These are phyloP conservation scores for Halcyon smyrnensis DNA, from an alignment of 2,797 vertebrate genomes.

Conservation along the genomic window DNA sequence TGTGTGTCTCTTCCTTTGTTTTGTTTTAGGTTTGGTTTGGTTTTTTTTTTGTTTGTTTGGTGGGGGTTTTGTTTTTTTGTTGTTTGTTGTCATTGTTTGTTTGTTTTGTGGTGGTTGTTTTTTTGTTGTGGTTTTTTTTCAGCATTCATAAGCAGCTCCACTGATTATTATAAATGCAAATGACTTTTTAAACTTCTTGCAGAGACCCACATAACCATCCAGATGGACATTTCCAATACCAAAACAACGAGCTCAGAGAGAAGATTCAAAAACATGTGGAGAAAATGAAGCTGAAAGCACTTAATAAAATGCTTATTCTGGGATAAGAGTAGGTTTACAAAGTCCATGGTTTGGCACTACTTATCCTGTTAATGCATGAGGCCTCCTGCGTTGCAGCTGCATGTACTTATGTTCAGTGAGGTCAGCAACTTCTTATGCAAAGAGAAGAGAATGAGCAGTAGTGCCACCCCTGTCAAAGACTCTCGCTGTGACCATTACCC, in stretches of 20 bases:
- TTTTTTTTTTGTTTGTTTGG: not conserved
- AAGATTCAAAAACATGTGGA: slow-evolving; percentile 30
- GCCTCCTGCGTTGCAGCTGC: not conserved
- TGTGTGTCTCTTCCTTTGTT: not conserved
- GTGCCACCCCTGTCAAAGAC: not conserved
- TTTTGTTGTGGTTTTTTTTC: not conserved
- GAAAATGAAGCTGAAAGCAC: slow-evolving; percentile 59
- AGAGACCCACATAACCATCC: not conserved
- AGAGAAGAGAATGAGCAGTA: not conserved
- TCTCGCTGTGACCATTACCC: not conserved
- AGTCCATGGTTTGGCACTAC: not conserved
- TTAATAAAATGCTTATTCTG: slow-evolving; percentile 64
- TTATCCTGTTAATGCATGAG: not conserved
- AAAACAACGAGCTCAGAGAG: not conserved
- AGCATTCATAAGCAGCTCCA: not conserved
- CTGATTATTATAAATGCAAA: not conserved
- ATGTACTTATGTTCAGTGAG: not conserved
- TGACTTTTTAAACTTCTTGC: slow-evolving; percentile 31
- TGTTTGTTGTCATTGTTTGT: not conserved
- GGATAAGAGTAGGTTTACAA: not conserved
- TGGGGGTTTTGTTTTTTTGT: too few species aligned
- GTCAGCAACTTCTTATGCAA: not conserved
- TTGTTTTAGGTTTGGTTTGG: not conserved
- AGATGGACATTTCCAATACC: slow-evolving; percentile 3
- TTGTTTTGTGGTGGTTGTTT: not conserved